phyloP scores from a whole-genome alignment of 2,888 invertebrate species.

The Cephus pulcher region DNA sequence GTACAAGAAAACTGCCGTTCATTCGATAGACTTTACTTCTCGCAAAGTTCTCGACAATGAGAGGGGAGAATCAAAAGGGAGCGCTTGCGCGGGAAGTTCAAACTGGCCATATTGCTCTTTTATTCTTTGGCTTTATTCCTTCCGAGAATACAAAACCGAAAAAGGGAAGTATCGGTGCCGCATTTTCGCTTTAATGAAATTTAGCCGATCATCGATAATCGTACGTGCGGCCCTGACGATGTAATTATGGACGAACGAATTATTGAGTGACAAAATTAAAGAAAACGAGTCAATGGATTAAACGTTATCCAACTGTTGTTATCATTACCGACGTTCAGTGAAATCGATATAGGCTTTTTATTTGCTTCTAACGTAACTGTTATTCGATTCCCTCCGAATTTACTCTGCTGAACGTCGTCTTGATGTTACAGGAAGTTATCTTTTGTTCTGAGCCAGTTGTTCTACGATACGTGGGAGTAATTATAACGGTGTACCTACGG shows the following conservation, averaged over 20 bases:
- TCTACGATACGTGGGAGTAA: neutral
- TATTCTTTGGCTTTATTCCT: no score
- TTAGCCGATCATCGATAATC: no score
- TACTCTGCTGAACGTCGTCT: neutral
- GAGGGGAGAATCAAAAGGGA: slow-evolving; percentile 31
- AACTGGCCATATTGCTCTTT: no score
- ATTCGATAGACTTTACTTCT: no score
- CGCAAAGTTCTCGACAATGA: neutral
- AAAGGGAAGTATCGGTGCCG: no score
- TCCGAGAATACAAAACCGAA: no score
- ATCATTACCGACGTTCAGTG: neutral
- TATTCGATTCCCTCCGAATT: neutral
- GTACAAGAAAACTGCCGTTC: no score
- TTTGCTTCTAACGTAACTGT: neutral
- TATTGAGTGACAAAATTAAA: neutral
- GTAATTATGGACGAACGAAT: neutral
- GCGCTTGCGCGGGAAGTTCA: neutral
- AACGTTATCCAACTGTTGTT: neutral
- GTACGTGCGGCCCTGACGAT: no score
- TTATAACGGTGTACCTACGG: neutral
- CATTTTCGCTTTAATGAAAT: no score
- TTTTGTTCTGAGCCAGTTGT: neutral
- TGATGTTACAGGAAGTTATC: neutral
- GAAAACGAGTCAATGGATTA: neutral
- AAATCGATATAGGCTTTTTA: no score